Conservation (phyloP, 2,113 vertebrate genomes). For the Climacteris rufus region DNA sequence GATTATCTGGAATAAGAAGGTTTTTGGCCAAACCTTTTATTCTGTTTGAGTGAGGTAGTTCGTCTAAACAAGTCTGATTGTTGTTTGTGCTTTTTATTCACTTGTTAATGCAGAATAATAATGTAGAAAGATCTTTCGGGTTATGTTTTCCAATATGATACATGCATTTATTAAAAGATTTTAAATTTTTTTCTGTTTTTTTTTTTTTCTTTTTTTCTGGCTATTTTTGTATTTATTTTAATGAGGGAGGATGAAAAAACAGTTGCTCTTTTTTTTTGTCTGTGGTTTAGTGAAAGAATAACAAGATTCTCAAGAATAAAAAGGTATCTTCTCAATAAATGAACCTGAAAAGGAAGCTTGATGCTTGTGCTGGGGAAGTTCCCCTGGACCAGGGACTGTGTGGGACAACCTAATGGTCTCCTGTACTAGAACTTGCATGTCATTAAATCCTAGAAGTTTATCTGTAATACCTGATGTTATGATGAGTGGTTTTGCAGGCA, state of each 20-base stretch:
- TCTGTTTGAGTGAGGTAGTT: not conserved
- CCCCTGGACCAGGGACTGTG: not conserved
- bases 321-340: not conserved
- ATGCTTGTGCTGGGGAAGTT: not conserved
- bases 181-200: too few relatives aligned
- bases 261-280: fast-evolving
- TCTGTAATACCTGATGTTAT: not conserved
- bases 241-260: not conserved
- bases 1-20: not conserved
- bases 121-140: not conserved
- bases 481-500: not conserved
- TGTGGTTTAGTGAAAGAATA: not conserved
- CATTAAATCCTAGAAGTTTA: not conserved
- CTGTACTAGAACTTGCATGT: not conserved
- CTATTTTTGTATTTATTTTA: not conserved
- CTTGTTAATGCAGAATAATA: not conserved
- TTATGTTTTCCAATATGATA: not conserved
- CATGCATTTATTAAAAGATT: not conserved
- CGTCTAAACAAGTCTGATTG: not conserved
- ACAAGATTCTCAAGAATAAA: not conserved
- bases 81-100: not conserved
- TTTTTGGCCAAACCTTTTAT: not conserved
- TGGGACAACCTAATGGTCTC: not conserved
- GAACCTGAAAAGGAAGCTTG: not conserved
- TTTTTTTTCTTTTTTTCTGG: too few relatives aligned